Percentiles rank a stretch among this genome's conserved stretches.
Conservation (phyloP, 2,888 invertebrate genomes). For the Meiosimyza decipiens region DNA sequence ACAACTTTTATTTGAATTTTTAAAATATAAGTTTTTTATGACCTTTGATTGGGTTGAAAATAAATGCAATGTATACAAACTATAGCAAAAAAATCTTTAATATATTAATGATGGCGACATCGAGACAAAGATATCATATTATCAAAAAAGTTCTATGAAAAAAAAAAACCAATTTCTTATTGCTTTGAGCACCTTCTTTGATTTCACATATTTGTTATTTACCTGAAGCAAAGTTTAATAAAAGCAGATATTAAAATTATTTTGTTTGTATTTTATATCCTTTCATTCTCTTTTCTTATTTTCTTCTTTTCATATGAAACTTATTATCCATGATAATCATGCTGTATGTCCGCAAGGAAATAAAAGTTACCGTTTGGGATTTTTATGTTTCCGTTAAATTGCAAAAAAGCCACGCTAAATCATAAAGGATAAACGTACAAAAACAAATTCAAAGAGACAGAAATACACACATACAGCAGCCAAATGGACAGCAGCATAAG, state of each 20-base stretch:
- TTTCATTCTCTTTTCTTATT: background rate
- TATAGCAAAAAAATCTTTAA: no score
- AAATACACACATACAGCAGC: background rate
- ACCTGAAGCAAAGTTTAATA: background rate
- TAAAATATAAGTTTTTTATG: no score
- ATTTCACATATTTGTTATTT: background rate
- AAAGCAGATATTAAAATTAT: background rate
- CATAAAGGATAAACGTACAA: slow-evolving; percentile 1
- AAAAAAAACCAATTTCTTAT: no score
- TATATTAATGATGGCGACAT: no score
- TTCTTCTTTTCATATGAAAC: slow-evolving; percentile 1
- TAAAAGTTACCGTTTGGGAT: slow-evolving; percentile 25
- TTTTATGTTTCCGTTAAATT: slow-evolving; percentile 16
- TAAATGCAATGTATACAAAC: no score
- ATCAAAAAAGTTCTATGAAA: no score
- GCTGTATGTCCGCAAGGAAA: slow-evolving; percentile 19
- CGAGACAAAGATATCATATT: no score
- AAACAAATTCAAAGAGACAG: background rate
- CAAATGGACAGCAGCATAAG: background rate
- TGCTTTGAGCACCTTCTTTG: background rate
- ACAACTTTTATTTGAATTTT: no score
- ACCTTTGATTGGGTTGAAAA: no score
- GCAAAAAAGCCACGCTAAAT: slow-evolving; percentile 12
- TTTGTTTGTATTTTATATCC: background rate
- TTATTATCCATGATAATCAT: slow-evolving; percentile 26